Conservation (phyloP, 2,888 invertebrate species). For the Blomia tropicalis region DNA sequence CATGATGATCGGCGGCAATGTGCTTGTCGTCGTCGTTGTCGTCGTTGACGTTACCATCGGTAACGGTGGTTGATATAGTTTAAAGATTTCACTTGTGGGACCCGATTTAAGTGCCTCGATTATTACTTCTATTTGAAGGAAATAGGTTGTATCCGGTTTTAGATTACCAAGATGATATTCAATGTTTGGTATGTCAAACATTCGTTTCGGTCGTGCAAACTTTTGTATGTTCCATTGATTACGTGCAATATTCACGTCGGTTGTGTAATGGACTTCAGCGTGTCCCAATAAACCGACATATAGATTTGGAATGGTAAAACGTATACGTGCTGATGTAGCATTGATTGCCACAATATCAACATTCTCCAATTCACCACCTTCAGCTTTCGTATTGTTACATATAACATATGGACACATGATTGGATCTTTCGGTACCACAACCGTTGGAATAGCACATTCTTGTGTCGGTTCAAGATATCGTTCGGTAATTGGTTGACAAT, state of each 20-base stretch:
- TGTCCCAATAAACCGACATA: conserved; percentile 70
- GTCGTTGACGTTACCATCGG: conserved; percentile 35
- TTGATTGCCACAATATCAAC: conserved; percentile 48
- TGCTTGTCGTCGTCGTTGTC: conserved; percentile 32
- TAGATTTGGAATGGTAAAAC: conserved; percentile 62
- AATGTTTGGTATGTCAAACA: conserved; percentile 65
- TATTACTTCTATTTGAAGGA: conserved; percentile 60
- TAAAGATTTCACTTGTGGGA: conserved; percentile 58
- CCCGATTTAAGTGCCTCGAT: conserved; percentile 59
- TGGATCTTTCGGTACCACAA: conserved; percentile 29
- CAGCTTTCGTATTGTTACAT: conserved; percentile 28
- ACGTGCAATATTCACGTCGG: conserved; percentile 38
- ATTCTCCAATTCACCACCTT: conserved; percentile 31
- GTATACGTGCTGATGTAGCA: conserved; percentile 58
- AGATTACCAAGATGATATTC: conserved; percentile 64
- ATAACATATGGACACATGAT: conserved; percentile 31
- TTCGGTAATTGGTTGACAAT: conserved; percentile 29
- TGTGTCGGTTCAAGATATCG: conserved; percentile 27
- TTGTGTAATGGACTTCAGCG: conserved; percentile 67
- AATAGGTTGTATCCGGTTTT: conserved; percentile 61
- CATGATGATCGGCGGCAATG: conserved; percentile 37
- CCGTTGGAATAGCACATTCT: conserved; percentile 28
- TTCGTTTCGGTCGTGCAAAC: conserved; percentile 67
- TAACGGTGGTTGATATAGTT: conserved; percentile 46
- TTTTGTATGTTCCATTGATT: conserved; percentile 59